phyloP scores from a whole-genome alignment of 1,140 invertebrate species.

The Diploscapter pachys region DNA sequence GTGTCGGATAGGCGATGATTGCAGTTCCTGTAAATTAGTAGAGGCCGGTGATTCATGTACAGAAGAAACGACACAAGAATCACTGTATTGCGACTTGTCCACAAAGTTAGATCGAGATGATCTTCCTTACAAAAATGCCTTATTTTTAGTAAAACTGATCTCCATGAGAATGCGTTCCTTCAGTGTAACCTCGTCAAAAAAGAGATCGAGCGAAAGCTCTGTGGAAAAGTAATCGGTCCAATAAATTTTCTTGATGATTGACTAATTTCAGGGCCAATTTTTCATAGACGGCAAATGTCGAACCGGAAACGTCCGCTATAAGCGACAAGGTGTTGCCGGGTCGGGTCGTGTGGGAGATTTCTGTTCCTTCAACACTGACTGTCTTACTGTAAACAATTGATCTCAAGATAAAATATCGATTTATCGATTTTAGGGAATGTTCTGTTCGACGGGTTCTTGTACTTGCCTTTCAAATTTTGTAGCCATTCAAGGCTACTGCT shows the following conservation, averaged over 20 bases:
- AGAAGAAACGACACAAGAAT: slow-evolving; percentile 38
- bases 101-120: slow-evolving; percentile 40
- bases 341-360: slow-evolving; percentile 56
- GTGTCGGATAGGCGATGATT: slow-evolving; percentile 42
- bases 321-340: slow-evolving; percentile 53
- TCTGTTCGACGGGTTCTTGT: slow-evolving; percentile 56
- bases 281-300: slow-evolving; percentile 53
- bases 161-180: slow-evolving; percentile 52
- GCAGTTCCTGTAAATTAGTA: slow-evolving; percentile 33
- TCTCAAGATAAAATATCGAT: background rate
- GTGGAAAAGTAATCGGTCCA: slow-evolving; percentile 26
- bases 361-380: slow-evolving; percentile 57
- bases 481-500: slow-evolving; percentile 58
- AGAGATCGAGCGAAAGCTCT: slow-evolving; percentile 38
- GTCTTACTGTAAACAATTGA: slow-evolving; percentile 43
- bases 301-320: slow-evolving; percentile 41
- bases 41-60: slow-evolving; percentile 36
- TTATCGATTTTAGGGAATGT: slow-evolving; percentile 48
- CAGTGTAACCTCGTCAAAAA: slow-evolving; percentile 43
- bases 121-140: background rate
- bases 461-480: slow-evolving; percentile 57
- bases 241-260: background rate
- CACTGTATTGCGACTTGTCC: slow-evolving; percentile 43
- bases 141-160: slow-evolving; percentile 48
- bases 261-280: slow-evolving; percentile 35